Percentiles rank a stretch among this genome's conserved stretches.
phyloP scores from a whole-genome alignment of 1,140 invertebrate species.

The Drosophila micromelanica region DNA sequence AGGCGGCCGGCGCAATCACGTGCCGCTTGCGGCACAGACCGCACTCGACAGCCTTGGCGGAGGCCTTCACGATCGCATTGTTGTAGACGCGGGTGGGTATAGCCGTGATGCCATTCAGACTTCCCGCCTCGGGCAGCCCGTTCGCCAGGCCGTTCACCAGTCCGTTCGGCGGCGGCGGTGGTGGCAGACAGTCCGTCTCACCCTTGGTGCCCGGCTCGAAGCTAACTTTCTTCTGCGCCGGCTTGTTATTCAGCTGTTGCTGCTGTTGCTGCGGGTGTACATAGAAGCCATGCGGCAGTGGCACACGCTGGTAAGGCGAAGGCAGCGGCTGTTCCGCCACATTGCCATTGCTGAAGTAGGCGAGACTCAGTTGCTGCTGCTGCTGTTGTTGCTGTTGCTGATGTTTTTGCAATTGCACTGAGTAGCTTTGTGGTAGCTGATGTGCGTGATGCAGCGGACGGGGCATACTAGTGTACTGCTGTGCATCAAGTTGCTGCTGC shows the following conservation, averaged over 20 bases:
- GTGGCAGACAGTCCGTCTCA: slow-evolving; percentile 85
- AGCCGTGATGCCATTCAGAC: slow-evolving; percentile 60
- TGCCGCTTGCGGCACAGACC: slow-evolving; percentile 94
- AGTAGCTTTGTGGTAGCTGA: slow-evolving; percentile 60
- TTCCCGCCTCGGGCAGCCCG: slow-evolving; percentile 48
- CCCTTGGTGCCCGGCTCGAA: slow-evolving; percentile 89
- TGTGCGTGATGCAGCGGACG: slow-evolving; percentile 46
- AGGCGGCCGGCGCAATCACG: slow-evolving; percentile 90
- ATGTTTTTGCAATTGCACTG: slow-evolving; percentile 68
- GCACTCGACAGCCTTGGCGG: slow-evolving; percentile 86
- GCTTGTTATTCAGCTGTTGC: slow-evolving; percentile 70
- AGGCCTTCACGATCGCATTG: slow-evolving; percentile 85
- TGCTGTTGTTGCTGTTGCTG: slow-evolving; percentile 72
- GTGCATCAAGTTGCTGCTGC: slow-evolving; percentile 55
- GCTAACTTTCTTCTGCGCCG: slow-evolving; percentile 88
- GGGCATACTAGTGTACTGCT: slow-evolving; percentile 71
- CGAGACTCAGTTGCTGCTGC: slow-evolving; percentile 83
- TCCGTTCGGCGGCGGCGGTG: slow-evolving; percentile 29
- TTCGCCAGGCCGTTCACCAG: slow-evolving; percentile 57
- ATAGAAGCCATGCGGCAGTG: slow-evolving; percentile 85
- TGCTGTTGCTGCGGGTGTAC: slow-evolving; percentile 44
- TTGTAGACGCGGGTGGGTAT: slow-evolving; percentile 81
- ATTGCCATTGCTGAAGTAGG: slow-evolving; percentile 71
- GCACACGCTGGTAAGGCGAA: slow-evolving; percentile 86
- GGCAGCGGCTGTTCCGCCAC: slow-evolving; percentile 57